Evolutionary conservation across 2,888 invertebrate genomes (phyloP).

Genomic region (Nebria brevicollis): DNA sequence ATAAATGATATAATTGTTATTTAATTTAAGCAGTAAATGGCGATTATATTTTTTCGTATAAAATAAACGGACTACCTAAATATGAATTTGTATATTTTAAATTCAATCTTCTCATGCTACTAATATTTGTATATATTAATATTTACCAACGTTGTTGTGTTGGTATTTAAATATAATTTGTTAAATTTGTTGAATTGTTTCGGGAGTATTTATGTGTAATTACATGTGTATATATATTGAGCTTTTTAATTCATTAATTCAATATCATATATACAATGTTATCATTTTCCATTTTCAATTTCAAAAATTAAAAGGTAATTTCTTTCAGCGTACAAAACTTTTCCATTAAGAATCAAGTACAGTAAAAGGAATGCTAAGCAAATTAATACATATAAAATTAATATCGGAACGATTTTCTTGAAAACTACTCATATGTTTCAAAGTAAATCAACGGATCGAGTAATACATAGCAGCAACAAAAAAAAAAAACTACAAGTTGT

Average conservation of each 20-base stretch:
- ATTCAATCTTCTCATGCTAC: background rate
- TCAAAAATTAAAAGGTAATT: background rate
- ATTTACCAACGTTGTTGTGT: background rate
- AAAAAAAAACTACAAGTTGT: background rate
- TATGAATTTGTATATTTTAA: background rate
- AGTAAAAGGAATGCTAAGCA: background rate
- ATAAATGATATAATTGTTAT: background rate
- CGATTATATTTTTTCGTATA: background rate
- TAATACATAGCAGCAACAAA: background rate
- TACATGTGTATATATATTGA: background rate
- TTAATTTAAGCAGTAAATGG: background rate
- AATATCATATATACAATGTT: background rate
- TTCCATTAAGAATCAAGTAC: constrained; percentile 6
- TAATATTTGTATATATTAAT: background rate
- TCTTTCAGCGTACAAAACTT: background rate
- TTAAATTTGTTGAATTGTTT: background rate
- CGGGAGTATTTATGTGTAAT: background rate
- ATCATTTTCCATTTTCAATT: background rate
- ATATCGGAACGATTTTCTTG: background rate
- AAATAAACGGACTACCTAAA: background rate
- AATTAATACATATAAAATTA: background rate
- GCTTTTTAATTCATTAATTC: background rate
- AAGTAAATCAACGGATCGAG: constrained; percentile 7
- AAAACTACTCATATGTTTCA: constrained; percentile 1
- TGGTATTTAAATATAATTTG: background rate